A percentile compares a stretch with the other conserved stretches of the same genome.
Conservation (phyloP, 2,797 vertebrate genomes). For the Echiichthys vipera region DNA sequence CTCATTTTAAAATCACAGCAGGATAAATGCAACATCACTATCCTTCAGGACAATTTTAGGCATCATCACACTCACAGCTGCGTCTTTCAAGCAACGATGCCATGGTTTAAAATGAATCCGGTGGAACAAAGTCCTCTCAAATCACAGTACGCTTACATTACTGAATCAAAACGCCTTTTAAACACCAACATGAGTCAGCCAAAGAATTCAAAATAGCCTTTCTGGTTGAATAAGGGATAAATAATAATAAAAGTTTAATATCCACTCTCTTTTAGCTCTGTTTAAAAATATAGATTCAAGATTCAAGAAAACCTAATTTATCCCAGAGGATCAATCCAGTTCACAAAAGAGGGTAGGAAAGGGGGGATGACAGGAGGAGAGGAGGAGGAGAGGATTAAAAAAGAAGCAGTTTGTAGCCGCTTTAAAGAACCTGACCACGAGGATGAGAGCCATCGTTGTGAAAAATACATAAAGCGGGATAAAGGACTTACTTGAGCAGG, state of each 20-base stretch:
- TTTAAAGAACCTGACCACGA: not conserved
- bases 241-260: too few species aligned
- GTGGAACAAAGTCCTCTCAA: not conserved
- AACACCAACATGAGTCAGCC: not conserved
- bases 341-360: too few species aligned
- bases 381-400: too few species aligned
- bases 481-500: constrained; percentile 92
- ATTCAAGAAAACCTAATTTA: too few species aligned
- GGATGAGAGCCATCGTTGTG: not conserved
- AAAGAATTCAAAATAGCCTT: not conserved
- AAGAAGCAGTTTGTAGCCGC: too few species aligned
- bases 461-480: not conserved
- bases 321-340: too few species aligned
- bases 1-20: not conserved
- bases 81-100: not conserved
- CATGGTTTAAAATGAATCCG: not conserved
- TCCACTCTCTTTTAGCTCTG: not conserved
- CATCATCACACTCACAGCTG: not conserved
- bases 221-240: too few species aligned
- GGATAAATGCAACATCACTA: fast-evolving
- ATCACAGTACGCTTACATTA: not conserved
- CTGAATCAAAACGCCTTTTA: not conserved
- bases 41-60: not conserved
- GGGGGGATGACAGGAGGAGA: too few species aligned
- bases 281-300: not conserved